These are phyloP conservation scores for Anguilla pacifica DNA, from an alignment of 2,797 vertebrate species.

Conservation along the genomic window DNA sequence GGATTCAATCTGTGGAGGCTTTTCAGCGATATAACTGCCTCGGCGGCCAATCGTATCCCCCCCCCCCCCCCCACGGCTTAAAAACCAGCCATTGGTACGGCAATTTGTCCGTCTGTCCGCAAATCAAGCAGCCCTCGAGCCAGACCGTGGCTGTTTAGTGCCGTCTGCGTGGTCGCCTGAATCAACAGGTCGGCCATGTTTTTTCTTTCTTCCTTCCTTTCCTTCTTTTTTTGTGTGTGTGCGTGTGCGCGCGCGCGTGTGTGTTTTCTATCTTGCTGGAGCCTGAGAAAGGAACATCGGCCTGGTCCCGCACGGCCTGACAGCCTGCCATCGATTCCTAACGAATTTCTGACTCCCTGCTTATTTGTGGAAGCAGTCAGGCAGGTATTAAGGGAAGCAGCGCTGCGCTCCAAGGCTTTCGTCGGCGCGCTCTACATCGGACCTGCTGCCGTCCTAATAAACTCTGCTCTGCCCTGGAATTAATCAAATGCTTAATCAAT, in stretches of 20 bases:
- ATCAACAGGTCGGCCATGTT: background rate
- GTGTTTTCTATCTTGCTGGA: conserved; percentile 49
- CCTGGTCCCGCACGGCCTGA: conserved; percentile 48
- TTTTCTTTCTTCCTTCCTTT: background rate
- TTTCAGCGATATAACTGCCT: conserved; percentile 64
- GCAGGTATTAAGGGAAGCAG: conserved; percentile 64
- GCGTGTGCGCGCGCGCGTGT: conserved; percentile 4
- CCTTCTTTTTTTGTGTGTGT: conserved; percentile 17
- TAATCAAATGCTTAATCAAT: conserved; percentile 77
- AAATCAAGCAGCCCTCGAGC: background rate
- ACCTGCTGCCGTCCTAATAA: conserved; percentile 69
- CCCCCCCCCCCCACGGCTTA: background rate
- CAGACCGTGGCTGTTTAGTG: background rate
- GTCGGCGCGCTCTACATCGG: conserved; percentile 65
- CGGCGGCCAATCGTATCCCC: background rate
- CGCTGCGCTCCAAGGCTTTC: conserved; percentile 56
- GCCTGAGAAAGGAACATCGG: conserved; percentile 43
- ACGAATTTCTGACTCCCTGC: conserved; percentile 68
- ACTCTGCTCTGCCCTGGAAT: conserved; percentile 71
- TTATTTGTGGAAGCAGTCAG: conserved; percentile 65
- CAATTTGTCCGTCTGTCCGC: background rate
- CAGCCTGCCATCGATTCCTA: conserved; percentile 71
- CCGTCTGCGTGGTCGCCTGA: background rate
- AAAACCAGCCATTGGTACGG: background rate
- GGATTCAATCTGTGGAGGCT: conserved; percentile 69